Evolutionary conservation across 1,140 invertebrate species (phyloP).

Genomic region (Brachionus sp.): DNA sequence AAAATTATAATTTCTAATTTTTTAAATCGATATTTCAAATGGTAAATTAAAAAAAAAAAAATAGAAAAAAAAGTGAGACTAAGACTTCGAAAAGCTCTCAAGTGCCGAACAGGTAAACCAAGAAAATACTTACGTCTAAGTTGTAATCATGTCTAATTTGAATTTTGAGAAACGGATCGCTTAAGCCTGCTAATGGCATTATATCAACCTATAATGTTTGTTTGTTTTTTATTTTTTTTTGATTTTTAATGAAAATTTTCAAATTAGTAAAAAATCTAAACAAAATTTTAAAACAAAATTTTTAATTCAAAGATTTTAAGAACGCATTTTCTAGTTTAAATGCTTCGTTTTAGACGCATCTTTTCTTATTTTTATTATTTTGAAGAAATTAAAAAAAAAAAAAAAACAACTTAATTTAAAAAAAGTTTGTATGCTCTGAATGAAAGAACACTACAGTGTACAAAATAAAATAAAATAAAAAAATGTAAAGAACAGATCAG

Average conservation of each 20-base stretch:
- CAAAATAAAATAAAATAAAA: neutral
- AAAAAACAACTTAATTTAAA: neutral
- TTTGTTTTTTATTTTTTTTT: too few species aligned
- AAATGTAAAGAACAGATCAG: neutral
- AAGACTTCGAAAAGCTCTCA: conserved; percentile 28
- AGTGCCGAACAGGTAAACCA: neutral
- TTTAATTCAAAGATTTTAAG: neutral
- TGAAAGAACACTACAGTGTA: neutral
- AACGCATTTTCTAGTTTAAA: neutral
- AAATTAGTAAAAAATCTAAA: neutral
- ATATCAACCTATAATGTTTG: neutral
- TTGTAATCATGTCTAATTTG: conserved; percentile 43
- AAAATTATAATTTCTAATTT: conserved; percentile 36
- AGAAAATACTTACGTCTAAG: conserved; percentile 39
- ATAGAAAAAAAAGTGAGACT: neutral
- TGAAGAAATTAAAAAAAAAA: neutral
- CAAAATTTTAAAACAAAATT: neutral
- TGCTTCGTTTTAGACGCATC: neutral
- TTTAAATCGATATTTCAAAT: conserved; percentile 22
- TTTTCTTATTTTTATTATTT: neutral
- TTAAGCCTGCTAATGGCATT: conserved; percentile 46
- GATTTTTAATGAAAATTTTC: neutral
- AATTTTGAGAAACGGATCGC: conserved; percentile 42
- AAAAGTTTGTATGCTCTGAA: neutral
- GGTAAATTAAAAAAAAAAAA: neutral